These are phyloP conservation scores for Coluber constrictor DNA, from an alignment of 2,797 vertebrate genomes.

Conservation along the genomic window DNA sequence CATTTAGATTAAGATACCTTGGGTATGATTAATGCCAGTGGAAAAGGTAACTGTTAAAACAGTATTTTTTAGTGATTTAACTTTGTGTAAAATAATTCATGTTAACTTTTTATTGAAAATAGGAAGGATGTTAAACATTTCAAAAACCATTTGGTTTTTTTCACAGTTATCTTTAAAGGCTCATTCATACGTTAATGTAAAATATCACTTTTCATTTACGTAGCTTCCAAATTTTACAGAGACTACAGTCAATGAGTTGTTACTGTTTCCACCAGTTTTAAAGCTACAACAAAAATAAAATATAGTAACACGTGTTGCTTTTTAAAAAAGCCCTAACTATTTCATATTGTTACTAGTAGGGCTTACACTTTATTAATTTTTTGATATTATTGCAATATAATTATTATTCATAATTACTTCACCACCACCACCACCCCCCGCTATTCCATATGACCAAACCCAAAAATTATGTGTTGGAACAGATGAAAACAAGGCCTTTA, in stretches of 20 bases:
- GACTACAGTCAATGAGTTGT: not conserved
- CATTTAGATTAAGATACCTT: slow-evolving; percentile 6
- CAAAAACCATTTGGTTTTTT: not conserved
- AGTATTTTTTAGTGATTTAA: not conserved
- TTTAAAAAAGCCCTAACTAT: not conserved
- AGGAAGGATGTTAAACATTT: not conserved
- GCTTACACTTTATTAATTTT: not conserved
- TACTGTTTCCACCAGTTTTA: not conserved
- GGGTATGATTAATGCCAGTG: slow-evolving; percentile 12
- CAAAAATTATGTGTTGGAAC: not conserved
- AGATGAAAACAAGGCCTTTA: not conserved
- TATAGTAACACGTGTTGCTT: not conserved
- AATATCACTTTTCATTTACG: not conserved
- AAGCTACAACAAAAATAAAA: not conserved
- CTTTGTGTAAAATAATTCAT: not conserved
- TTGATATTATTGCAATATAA: not conserved
- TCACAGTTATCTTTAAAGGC: not conserved
- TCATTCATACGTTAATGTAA: not conserved
- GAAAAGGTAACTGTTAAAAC: slow-evolving; percentile 1
- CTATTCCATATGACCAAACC: not conserved
- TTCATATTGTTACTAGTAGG: not conserved
- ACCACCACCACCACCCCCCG: not conserved
- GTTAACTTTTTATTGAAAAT: not conserved
- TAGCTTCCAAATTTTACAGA: not conserved
- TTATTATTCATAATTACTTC: not conserved